Conservation (phyloP, 2,113 vertebrate species). For the Plectropomus leopardus region DNA sequence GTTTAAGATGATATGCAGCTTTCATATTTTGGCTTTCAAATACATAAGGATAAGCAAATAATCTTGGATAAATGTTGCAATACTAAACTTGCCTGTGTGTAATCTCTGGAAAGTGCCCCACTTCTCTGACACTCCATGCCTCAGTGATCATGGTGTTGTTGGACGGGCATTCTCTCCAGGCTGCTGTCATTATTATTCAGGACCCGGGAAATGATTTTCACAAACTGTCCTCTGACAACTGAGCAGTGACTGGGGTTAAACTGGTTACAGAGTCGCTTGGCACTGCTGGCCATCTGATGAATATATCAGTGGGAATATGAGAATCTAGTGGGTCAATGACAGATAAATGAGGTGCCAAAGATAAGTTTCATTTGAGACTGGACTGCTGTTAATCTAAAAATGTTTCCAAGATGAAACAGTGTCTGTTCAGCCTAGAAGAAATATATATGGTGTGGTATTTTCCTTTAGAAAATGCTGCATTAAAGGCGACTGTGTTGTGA, state of each 20-base stretch:
- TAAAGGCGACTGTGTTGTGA: slow-evolving; percentile 9
- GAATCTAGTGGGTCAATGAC: slow-evolving; percentile 4
- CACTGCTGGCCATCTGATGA: not conserved
- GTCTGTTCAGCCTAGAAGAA: not conserved
- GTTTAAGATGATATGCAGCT: not conserved
- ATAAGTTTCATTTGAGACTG: not conserved
- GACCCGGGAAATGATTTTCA: slow-evolving; percentile 32
- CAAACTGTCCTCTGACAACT: slow-evolving; percentile 39
- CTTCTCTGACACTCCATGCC: slow-evolving; percentile 42
- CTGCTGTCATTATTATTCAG: slow-evolving; percentile 55
- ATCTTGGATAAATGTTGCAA: slow-evolving; percentile 1
- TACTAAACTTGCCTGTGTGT: slow-evolving; percentile 31
- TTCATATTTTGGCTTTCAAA: slow-evolving; percentile 8
- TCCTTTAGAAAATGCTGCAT: slow-evolving; percentile 4
- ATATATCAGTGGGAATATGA: slow-evolving; percentile 7
- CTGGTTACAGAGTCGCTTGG: slow-evolving; percentile 16
- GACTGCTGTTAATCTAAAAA: not conserved
- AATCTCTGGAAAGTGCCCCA: slow-evolving; percentile 54
- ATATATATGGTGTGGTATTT: not conserved
- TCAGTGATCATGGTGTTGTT: slow-evolving; percentile 43
- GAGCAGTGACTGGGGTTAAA: slow-evolving; percentile 13
- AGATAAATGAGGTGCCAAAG: slow-evolving; percentile 31
- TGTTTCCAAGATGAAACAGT: slow-evolving; percentile 21
- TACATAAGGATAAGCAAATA: not conserved
- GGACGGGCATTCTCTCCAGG: slow-evolving; percentile 46